Evolutionary conservation across 1,140 invertebrate genomes (phyloP).

Genomic region (Drosophila jambulina): DNA sequence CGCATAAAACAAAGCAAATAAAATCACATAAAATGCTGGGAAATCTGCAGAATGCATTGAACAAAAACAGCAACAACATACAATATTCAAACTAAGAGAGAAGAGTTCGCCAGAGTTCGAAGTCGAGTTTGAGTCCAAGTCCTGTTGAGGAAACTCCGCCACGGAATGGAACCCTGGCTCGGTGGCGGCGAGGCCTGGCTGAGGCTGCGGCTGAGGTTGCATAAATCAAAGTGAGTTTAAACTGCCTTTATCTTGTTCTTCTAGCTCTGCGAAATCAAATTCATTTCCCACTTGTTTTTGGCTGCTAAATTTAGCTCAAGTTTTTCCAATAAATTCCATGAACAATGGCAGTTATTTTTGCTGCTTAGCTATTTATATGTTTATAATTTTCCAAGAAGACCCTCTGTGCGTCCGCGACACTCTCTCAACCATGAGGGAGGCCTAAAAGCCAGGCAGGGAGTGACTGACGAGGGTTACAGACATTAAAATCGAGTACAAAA

Average conservation of each 20-base stretch:
- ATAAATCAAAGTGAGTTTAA: constrained; percentile 78
- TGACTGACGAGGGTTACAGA: constrained; percentile 37
- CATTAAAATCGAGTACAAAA: constrained; percentile 8
- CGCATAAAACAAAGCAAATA: constrained; percentile 64
- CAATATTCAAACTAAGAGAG: constrained; percentile 59
- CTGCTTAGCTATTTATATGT: constrained; percentile 19
- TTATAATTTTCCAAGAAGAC: constrained; percentile 27
- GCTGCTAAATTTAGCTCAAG: constrained; percentile 26
- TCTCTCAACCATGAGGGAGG: not conserved
- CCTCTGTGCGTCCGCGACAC: constrained; percentile 9
- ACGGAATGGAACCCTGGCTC: constrained; percentile 60
- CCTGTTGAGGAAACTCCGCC: constrained; percentile 61
- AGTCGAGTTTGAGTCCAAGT: constrained; percentile 28
- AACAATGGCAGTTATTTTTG: constrained; percentile 31
- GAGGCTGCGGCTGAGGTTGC: constrained; percentile 68
- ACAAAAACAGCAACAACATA: constrained; percentile 36
- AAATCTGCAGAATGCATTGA: constrained; percentile 64
- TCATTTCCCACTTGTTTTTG: constrained; percentile 27
- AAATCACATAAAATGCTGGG: constrained; percentile 75
- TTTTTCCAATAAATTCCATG: constrained; percentile 52
- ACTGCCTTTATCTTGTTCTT: constrained; percentile 14
- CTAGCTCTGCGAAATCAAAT: constrained; percentile 28
- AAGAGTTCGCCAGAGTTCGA: not conserved
- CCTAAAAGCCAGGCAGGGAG: constrained; percentile 4
- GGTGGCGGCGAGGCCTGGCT: constrained; percentile 56